These are phyloP conservation scores for Drosophila biarmipes DNA, from an alignment of 1,140 invertebrate species.

Conservation along the genomic window DNA sequence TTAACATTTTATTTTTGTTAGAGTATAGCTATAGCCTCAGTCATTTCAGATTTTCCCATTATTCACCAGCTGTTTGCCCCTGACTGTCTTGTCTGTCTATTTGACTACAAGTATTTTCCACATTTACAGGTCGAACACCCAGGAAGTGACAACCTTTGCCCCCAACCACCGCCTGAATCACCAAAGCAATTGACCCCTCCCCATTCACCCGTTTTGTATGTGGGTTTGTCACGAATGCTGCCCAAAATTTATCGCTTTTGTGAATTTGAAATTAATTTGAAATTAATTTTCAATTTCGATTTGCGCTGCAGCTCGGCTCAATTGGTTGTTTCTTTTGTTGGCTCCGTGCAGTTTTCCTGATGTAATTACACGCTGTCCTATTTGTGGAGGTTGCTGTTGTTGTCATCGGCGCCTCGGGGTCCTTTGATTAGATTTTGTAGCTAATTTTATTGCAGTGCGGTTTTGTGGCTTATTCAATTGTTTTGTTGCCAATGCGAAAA, in stretches of 20 bases:
- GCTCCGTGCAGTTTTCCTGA: constrained; percentile 26
- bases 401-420: constrained; percentile 66
- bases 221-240: constrained; percentile 65
- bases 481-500: constrained; percentile 33
- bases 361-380: constrained; percentile 66
- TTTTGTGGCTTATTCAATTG: constrained; percentile 59
- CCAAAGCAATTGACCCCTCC: constrained; percentile 3
- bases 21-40: not conserved
- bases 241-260: constrained; percentile 72
- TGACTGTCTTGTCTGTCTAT: constrained; percentile 51
- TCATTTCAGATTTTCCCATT: not conserved
- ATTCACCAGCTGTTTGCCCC: not conserved
- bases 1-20: not conserved
- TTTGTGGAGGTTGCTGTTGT: constrained; percentile 31
- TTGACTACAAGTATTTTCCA: constrained; percentile 56
- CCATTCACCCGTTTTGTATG: not conserved
- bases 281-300: constrained; percentile 80
- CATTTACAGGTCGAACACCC: constrained; percentile 46
- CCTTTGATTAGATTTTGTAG: constrained; percentile 77
- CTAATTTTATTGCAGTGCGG: constrained; percentile 66
- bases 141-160: not conserved
- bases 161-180: not conserved
- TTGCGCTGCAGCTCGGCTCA: constrained; percentile 36
- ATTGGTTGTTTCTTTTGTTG: constrained; percentile 33
- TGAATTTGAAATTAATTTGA: constrained; percentile 78